Base-by-base conservation (phyloP, 2,113 vertebrate species). In the Plectropomus leopardus region DNA sequence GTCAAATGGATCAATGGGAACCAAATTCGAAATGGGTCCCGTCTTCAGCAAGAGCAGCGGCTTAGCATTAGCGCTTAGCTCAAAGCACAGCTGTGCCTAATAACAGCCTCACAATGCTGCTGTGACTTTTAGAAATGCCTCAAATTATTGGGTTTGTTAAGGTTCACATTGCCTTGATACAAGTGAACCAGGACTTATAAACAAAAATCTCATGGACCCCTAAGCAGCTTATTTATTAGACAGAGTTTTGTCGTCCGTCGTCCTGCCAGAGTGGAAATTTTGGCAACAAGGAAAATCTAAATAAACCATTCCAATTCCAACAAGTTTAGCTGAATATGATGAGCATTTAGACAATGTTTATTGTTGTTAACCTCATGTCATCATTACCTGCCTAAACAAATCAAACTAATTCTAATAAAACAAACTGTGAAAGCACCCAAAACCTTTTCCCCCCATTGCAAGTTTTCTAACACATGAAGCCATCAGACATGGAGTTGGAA, bases 401-500 rank as follows among this genome's bases (percentile, higher is more conserved):
- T 83, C 53, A 80, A 63, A 34, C 45, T 1, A 15, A 24, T 57
- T 73, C 26, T 42, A 70, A 55, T n/a, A 53, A 57, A 76, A 66
- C 42, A 53, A 15, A 51, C 42, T 59, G 67, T 48, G 30, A 55
- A 70, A 53, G 34, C 61, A 45, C 32, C 9, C 1, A 23, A 26
- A 53, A 68, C 51, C 79, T 61, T 72, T 72, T 19, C 3, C 66
- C 59, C 50, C 75, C 66, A 15, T 57, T 86, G 82, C 67, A 83
- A 77, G 65, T 59, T 19, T 55, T 71, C 61, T 81, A 61, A 73
- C 58, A 82, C 78, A 91, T 87, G 89, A 85, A 87, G 86, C 87
- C 83, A 85, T 92, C 89, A 88, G 85, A 91, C 78, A 65, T 72
- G n/a, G 51, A 89, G 78, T 84, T 93, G 90, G 90, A 92, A 76